Evolutionary conservation across 2,888 invertebrate genomes (phyloP), one percentile per base, ranked within the genome.

Genomic region (Drosophila mettleri): DNA sequence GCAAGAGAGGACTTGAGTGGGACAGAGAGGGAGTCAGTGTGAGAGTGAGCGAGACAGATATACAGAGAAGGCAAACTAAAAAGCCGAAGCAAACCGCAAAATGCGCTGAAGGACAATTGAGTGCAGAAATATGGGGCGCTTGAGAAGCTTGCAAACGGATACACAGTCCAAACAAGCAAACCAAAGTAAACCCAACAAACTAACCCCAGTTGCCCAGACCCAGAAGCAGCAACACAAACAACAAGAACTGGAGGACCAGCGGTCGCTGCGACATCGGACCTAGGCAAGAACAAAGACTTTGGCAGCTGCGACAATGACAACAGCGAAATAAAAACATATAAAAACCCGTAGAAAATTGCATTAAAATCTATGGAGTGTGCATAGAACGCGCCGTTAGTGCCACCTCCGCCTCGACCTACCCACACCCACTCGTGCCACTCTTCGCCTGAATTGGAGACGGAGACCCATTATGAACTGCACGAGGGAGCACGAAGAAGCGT

Each of bases 281-380:
- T 62, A 48, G 59, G 51, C 57, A 82, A 88, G 83, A 88, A 83
- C 88, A 83, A 83, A 88, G 88, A 77, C 88, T 86, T 83, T 88
- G 88, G 86, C 83, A 88, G 88, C 88, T 85, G 82, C 79, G 86
- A 87, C 82, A 87, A 87, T 85, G 88, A 83, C 82, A 83, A 76
- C 82, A 63, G 70, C 58, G 64, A 83, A 83, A 83, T 88, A 83
- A 88, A 83, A 83, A 86, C 79, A 78, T 78, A 78, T 79, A 81
- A 82, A 75, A 78, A 78, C 66, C 69, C 82, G 61, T 81, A 69
- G 89, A 87, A 85, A 89, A 85, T 85, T 85, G 89, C 85, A 89
- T 85, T 85, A 88, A 85, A 85, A 85, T 85, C 89, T 89, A 85
- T 85, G 89, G 88, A 85, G 87, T 84, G 87, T 88, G 87, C 87